phyloP scores from a whole-genome alignment of 2,113 vertebrate species.

The Aix galericulata region DNA sequence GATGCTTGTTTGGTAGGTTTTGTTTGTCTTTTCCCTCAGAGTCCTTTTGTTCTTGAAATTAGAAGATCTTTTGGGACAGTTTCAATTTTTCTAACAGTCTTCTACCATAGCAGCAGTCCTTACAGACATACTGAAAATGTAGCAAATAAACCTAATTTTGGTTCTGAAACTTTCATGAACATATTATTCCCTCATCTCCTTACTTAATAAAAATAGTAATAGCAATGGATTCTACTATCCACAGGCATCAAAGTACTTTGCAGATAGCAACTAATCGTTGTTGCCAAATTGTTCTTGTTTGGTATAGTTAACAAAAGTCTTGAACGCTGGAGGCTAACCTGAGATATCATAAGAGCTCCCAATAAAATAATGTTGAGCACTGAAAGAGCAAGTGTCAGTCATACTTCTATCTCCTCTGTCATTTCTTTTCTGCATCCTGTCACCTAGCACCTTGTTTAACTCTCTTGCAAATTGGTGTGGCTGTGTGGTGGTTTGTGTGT shows the following conservation, averaged over 20 bases:
- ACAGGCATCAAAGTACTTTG: background rate
- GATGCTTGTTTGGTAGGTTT: background rate
- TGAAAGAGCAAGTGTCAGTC: background rate
- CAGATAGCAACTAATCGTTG: accelerated
- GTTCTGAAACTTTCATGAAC: background rate
- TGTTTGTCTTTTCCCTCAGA: background rate
- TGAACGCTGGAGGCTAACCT: background rate
- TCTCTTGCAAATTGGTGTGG: background rate
- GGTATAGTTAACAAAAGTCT: background rate
- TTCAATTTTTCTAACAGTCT: background rate
- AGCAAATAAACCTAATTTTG: background rate
- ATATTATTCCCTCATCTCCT: background rate
- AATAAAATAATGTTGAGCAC: background rate
- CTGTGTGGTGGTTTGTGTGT: background rate
- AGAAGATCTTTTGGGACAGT: background rate
- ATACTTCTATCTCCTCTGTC: background rate
- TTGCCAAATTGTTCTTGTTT: background rate
- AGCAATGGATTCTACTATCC: background rate
- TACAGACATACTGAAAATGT: background rate
- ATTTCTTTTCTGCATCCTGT: background rate
- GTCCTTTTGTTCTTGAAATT: background rate
- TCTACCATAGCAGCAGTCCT: background rate
- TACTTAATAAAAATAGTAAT: background rate
- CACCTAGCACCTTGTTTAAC: background rate
- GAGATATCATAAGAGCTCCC: background rate